These are phyloP conservation scores for Microtus pennsylvanicus DNA, from an alignment of 2,113 vertebrate species.

Conservation along the genomic window DNA sequence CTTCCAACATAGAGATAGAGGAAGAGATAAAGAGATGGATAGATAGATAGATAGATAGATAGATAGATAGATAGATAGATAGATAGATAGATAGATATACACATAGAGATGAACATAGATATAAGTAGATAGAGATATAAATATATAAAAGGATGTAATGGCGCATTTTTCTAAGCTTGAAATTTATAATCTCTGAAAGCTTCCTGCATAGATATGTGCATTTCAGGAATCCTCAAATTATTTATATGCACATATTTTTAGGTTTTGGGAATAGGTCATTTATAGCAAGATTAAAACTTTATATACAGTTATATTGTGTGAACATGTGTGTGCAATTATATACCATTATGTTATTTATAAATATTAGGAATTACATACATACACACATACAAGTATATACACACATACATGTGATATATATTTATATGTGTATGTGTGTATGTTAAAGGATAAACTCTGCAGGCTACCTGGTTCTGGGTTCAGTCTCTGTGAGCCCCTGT, in stretches of 20 bases:
- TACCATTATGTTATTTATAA: background rate
- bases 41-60: too few species aligned
- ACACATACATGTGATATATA: background rate
- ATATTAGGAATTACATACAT: background rate
- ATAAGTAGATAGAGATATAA: background rate
- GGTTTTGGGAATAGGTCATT: background rate
- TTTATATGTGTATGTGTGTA: background rate
- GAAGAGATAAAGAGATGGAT: background rate
- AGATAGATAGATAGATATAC: too few species aligned
- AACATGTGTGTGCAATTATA: background rate
- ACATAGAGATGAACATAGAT: too few species aligned
- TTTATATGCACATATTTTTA: background rate
- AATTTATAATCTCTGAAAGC: background rate
- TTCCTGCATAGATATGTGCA: background rate
- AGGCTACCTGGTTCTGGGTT: background rate
- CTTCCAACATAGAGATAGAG: background rate
- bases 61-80: too few species aligned
- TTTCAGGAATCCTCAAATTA: background rate
- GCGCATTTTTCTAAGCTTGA: background rate
- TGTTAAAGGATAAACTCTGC: background rate
- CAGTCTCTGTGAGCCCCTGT: background rate
- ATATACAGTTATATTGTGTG: background rate
- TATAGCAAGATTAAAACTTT: background rate
- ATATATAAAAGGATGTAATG: background rate
- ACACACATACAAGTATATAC: background rate